Percentiles rank a stretch among this genome's conserved stretches.
Evolutionary conservation across 2,888 invertebrate species (phyloP).

Genomic region (Drosophila setosimentum): DNA sequence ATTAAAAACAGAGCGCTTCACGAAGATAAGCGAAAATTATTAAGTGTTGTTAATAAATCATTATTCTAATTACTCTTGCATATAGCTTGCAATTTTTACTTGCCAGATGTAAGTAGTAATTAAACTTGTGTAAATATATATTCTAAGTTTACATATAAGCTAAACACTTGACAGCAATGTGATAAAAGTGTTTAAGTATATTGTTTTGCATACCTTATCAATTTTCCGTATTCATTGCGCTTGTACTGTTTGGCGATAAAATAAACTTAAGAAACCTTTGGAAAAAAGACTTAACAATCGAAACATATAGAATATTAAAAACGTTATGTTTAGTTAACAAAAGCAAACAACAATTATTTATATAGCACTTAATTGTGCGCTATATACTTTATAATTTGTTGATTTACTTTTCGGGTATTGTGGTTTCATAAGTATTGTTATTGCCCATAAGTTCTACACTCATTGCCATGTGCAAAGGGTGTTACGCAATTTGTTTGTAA

Average conservation of each 20-base stretch:
- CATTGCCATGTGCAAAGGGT: slow-evolving; percentile 82
- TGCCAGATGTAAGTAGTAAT: background rate
- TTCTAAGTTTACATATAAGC: background rate
- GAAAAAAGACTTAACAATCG: background rate
- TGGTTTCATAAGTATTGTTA: slow-evolving; percentile 48
- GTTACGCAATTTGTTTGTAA: slow-evolving; percentile 83
- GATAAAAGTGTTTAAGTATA: background rate
- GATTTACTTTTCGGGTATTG: slow-evolving; percentile 33
- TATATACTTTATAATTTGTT: slow-evolving; percentile 14
- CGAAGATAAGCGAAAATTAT: background rate
- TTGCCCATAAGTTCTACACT: slow-evolving; percentile 75
- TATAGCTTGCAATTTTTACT: background rate
- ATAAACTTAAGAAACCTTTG: background rate
- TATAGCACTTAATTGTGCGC: background rate
- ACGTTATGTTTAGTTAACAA: slow-evolving; percentile 11
- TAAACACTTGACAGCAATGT: background rate
- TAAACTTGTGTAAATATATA: background rate
- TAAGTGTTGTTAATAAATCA: background rate
- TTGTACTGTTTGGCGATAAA: background rate
- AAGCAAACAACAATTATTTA: slow-evolving; percentile 29
- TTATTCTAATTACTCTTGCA: background rate
- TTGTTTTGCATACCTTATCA: background rate
- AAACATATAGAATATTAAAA: background rate
- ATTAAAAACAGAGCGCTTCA: background rate
- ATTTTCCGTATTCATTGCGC: too few species aligned